Conservation (phyloP, 2,113 vertebrate genomes). For the Cephalopterus ornatus region DNA sequence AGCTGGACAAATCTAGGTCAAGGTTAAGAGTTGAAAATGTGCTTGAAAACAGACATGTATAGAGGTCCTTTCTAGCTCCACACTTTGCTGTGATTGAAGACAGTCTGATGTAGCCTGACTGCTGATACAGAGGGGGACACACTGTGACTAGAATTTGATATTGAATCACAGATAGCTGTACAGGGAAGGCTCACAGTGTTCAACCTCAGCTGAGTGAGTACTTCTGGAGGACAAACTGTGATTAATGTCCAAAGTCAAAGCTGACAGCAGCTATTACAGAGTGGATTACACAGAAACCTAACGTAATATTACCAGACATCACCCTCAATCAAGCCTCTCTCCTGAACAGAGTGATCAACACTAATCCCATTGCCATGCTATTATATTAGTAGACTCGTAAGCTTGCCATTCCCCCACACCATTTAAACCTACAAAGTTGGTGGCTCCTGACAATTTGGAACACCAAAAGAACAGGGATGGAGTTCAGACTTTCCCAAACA, state of each 20-base stretch:
- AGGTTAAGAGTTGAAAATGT: neutral
- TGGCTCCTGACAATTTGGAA: neutral
- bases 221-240: neutral
- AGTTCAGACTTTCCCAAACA: neutral
- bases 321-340: neutral
- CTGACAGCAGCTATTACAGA: neutral
- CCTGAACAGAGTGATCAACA: neutral
- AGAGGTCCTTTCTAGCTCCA: neutral
- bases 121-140: neutral
- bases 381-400: neutral
- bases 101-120: neutral
- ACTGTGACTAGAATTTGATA: neutral
- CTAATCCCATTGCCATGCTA: neutral
- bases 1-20: neutral
- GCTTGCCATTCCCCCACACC: neutral
- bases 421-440: neutral
- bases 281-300: neutral
- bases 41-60: neutral
- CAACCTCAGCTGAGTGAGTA: neutral
- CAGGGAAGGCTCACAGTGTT: rapidly evolving
- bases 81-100: neutral
- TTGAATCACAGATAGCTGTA: neutral
- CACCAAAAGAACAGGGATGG: neutral
- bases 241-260: neutral
- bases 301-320: neutral